Conservation (phyloP, 2,113 vertebrate genomes). For the Sceloporus tristichus region DNA sequence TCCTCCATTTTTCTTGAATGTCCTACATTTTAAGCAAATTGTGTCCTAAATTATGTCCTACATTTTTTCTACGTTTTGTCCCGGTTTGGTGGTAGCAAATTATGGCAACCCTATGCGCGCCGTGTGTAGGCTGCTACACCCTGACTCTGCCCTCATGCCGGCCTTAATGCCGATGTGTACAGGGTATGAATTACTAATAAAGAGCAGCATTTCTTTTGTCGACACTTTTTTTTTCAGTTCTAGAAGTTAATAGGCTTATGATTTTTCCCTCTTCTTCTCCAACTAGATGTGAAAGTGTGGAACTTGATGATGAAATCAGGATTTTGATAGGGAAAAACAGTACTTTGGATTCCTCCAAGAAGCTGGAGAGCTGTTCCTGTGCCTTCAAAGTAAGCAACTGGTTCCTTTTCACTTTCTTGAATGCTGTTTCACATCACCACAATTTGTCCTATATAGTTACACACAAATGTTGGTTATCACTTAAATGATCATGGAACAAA, state of each 20-base stretch:
- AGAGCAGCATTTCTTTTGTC: too few relatives aligned
- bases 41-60: too few relatives aligned
- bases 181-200: too few relatives aligned
- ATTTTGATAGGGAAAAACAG: slow-evolving; percentile 72
- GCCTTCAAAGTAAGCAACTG: slow-evolving; percentile 68
- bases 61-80: too few relatives aligned
- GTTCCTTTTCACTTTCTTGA: slow-evolving; percentile 44
- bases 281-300: slow-evolving; percentile 79
- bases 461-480: slow-evolving; percentile 44
- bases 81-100: too few relatives aligned
- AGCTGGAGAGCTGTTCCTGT: background rate
- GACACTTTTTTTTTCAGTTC: background rate
- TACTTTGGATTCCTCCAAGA: background rate
- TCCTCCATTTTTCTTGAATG: too few relatives aligned
- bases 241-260: background rate
- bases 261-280: slow-evolving; percentile 23
- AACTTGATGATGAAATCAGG: slow-evolving; percentile 76
- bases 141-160: too few relatives aligned
- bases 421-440: slow-evolving; percentile 23
- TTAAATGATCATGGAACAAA: slow-evolving; percentile 44
- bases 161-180: too few relatives aligned
- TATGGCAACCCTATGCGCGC: too few relatives aligned
- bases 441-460: slow-evolving; percentile 31
- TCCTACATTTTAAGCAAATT: too few relatives aligned
- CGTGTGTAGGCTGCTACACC: too few relatives aligned